A percentile compares a stretch with the other conserved stretches of the same genome.
Evolutionary conservation across 2,797 vertebrate species (phyloP).

Genomic region (Myotis planiceps): DNA sequence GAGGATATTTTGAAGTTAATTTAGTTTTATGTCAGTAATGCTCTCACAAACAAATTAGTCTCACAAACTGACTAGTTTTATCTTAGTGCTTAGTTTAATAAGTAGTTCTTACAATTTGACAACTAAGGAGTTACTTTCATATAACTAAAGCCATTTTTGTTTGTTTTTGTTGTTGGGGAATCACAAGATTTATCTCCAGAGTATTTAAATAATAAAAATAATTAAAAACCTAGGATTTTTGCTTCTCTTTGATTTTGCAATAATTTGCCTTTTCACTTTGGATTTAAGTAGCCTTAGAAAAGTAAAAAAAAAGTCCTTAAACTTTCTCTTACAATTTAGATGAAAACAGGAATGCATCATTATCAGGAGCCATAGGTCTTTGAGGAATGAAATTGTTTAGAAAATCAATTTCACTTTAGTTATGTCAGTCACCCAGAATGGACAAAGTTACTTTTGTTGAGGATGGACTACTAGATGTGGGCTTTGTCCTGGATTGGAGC

Average conservation of each 20-base stretch:
- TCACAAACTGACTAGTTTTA: neutral
- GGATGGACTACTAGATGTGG: neutral
- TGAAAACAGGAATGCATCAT: neutral
- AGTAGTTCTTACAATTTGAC: neutral
- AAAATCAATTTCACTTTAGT: neutral
- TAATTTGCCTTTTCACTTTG: slow-evolving; percentile 41
- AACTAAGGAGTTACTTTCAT: neutral
- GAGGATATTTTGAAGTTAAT: slow-evolving; percentile 23
- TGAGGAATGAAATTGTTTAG: slow-evolving; percentile 17
- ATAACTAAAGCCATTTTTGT: neutral
- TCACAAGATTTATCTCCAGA: neutral
- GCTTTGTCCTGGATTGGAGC: neutral
- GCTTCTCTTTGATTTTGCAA: neutral
- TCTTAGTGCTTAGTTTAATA: neutral
- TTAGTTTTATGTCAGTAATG: neutral
- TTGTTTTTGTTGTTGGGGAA: neutral
- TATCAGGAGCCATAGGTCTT: neutral
- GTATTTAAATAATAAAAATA: slow-evolving; percentile 46
- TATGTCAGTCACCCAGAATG: neutral
- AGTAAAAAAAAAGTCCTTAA: neutral
- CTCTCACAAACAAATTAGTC: neutral
- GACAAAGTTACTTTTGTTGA: neutral
- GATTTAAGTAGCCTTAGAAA: slow-evolving; percentile 33
- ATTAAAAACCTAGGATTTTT: slow-evolving; percentile 38
- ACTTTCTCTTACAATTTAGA: neutral